Conservation (phyloP, 2,888 invertebrate genomes). For the Sarcophaga caerulescens region DNA sequence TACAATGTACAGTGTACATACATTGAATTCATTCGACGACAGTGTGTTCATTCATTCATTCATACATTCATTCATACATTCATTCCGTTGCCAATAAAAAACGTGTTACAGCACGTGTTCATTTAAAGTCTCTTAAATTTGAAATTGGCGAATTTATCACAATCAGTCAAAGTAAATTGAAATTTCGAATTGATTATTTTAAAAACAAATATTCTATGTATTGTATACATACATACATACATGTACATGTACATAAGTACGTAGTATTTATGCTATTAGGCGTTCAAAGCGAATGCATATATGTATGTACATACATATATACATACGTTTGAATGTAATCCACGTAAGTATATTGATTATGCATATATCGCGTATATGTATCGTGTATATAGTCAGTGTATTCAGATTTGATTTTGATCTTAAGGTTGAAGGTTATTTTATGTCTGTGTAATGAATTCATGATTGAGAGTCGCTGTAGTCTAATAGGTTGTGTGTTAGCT, state of each 20-base stretch:
- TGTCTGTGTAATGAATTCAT: too few relatives aligned
- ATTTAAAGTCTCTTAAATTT: slow-evolving; percentile 4
- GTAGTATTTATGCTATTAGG: neutral
- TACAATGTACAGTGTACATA: neutral
- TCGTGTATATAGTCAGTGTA: slow-evolving; percentile 8
- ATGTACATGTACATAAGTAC: neutral
- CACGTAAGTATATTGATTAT: neutral
- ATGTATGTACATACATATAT: neutral
- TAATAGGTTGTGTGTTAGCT: too few relatives aligned
- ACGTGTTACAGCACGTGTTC: slow-evolving; percentile 32
- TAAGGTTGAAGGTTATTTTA: too few relatives aligned
- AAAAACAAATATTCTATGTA: neutral
- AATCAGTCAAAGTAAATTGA: neutral
- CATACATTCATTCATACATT: too few relatives aligned
- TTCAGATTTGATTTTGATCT: slow-evolving; percentile 11
- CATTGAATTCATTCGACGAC: too few relatives aligned
- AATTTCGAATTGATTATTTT: neutral
- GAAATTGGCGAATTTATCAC: too few relatives aligned
- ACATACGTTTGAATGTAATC: neutral
- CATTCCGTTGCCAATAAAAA: neutral
- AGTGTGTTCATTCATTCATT: too few relatives aligned
- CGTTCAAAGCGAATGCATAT: neutral
- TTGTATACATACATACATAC: too few relatives aligned
- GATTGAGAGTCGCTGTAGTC: too few relatives aligned
- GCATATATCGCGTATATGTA: slow-evolving; percentile 11